Evolutionary conservation across 2,888 invertebrate species (phyloP), one percentile per base, ranked within the genome.

Genomic region (Sturmia bella): DNA sequence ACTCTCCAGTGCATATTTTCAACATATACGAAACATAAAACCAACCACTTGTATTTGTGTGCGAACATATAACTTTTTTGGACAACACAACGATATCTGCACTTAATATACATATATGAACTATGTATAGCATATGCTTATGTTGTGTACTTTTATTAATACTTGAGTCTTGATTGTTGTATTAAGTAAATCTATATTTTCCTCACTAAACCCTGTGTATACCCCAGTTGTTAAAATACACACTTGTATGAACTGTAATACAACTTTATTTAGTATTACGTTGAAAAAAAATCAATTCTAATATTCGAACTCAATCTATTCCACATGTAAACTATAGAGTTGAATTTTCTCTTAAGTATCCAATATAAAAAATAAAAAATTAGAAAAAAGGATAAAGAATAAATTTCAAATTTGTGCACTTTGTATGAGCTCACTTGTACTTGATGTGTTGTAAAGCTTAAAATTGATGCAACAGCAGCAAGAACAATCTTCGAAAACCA

Each of bases 121-220:
- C 15, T 13, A 11, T 19, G 6, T 52, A 41, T 39, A n/a, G 27
- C 43, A 45, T 48, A 41, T 24, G 27, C 1, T 13, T 21, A 24
- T 24, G 12, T 13, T 24, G 15, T 19, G 21, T 41, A 48, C 56
- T 69, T 69, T 45, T 32, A 64, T 21, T 15, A 54, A 57, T 77
- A 77, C 81, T 77, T 77, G 81, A 82, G 57, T 74, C 45, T 37
- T 68, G 72, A 77, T 82, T 69, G 77, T 73, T 82, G 74, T 77
- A 82, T 77, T 82, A 82, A 82, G 27, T 54, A 76, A 76, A 76
- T 76, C 76, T 45, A 61, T 61, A 76, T 61, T 63, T 61, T 54
- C 61, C 61, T 27, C 76, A 24, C 24, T 63, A 69, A 76, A 39
- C 24, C 43, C n/a, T 64, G 7, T 48, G 24, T n/a, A 21, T n/a